Base-by-base conservation (phyloP, 2,797 vertebrate species). In the Rhinogobio ventralis region DNA sequence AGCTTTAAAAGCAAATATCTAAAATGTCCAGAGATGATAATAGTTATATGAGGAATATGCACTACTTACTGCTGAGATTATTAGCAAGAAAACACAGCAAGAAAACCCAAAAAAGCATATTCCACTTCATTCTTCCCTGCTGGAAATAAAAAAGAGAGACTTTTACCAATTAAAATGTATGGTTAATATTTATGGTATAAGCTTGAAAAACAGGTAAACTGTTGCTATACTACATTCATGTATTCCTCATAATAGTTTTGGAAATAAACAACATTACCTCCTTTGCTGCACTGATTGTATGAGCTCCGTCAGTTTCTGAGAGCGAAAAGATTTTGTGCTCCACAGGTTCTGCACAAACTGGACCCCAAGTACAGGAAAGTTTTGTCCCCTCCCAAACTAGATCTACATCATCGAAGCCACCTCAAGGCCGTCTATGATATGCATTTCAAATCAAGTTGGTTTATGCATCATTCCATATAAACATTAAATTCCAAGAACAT, bases 41-140 rank as follows among this genome's bases (percentile, higher is more conserved):
- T 42, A 62, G 60, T 62, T 13, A 28, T 36, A 79, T 30, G 51
- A 74, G 46, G 55, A 46, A 33, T 39, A 66, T 19, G 46, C 23
- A 60, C 25, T 74, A 88, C 93, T 95, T 84, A 95, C 95, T 93
- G 23, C 62, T 87, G 68, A 92, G 88, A 33, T 88, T 86, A 83
- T 82, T 92, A 64, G 53, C n/a, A 17, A 91, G 83, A 81, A 93
- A 85, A 82, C 91, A 92, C 85, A 94, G 42, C 60, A 91, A 83
- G 68, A 95, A 86, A 67, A 89, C 78, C 66, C 90, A 55, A 64
- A 93, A 51, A 82, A 88, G 87, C 19, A 94, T 20, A 88, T 91
- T 23, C 84, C 86, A 83, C 93, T 95, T 95, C 95, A 95, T 96
- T 76, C 82, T 90, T 13, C 15, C 77, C 53, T 90, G 67, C 53